phyloP scores from a whole-genome alignment of 2,797 vertebrate species.

The Hyperoplus immaculatus region DNA sequence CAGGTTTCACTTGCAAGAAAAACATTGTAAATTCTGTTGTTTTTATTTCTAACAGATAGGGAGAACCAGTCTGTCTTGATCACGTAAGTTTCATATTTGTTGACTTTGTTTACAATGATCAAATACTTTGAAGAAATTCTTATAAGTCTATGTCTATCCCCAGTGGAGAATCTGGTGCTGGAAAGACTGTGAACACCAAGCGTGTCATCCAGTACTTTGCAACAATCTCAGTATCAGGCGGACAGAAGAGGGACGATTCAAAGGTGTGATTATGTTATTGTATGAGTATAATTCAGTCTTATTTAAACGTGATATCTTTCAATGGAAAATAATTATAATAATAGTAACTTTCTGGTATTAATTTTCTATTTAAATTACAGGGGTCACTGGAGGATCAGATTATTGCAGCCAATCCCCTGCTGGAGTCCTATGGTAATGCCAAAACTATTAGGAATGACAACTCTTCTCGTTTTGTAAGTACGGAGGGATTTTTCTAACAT shows the following conservation, averaged over 20 bases:
- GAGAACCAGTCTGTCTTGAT: conserved; percentile 92
- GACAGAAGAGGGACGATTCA: conserved; percentile 67
- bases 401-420: conserved; percentile 88
- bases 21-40: neutral
- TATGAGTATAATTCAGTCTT: neutral
- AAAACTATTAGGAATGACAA: conserved; percentile 95
- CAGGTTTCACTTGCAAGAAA: neutral
- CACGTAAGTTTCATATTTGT: conserved; percentile 83
- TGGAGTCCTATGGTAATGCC: conserved; percentile 93
- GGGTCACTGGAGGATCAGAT: conserved; percentile 90
- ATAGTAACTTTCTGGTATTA: neutral
- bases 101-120: neutral
- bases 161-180: conserved; percentile 87
- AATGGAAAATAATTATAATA: neutral
- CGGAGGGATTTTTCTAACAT: neutral
- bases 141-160: conserved; percentile 27
- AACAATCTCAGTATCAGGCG: conserved; percentile 75
- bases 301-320: neutral
- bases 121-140: conserved; percentile 4
- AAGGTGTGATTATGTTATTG: conserved; percentile 32
- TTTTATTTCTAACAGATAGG: conserved; percentile 79
- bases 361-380: conserved; percentile 59
- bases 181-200: conserved; percentile 89
- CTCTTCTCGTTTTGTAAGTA: conserved; percentile 91
- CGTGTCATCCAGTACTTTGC: conserved; percentile 88